Percentiles rank a stretch among this genome's conserved stretches.
phyloP scores from a whole-genome alignment of 1,140 invertebrate genomes.

The Alviniconcha marisindica region DNA sequence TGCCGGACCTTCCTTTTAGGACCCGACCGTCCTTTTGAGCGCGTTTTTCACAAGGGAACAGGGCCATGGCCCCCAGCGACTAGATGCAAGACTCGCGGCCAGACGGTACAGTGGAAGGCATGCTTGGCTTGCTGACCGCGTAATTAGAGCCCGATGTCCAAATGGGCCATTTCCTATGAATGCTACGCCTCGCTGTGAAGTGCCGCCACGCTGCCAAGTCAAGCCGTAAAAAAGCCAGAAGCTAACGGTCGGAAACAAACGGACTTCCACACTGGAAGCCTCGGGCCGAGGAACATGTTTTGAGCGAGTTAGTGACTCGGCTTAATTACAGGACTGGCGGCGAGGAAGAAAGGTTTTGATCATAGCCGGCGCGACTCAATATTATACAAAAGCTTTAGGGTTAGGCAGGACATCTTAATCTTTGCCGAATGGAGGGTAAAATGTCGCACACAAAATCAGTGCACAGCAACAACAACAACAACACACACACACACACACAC shows the following conservation, averaged over 20 bases:
- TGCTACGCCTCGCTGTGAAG: neutral
- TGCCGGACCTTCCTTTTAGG: too few species aligned
- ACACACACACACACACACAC: constrained; percentile 8
- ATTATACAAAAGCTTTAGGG: too few species aligned
- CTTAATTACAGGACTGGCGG: too few species aligned
- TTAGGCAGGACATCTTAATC: too few species aligned
- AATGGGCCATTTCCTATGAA: neutral
- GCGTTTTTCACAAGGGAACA: too few species aligned
- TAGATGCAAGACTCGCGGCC: too few species aligned
- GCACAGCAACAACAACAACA: neutral
- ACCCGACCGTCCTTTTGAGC: too few species aligned
- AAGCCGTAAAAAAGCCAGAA: neutral
- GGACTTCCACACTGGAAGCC: neutral
- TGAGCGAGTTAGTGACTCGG: too few species aligned
- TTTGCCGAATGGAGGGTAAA: neutral
- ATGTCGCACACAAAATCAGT: neutral
- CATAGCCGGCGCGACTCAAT: too few species aligned
- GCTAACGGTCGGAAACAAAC: neutral
- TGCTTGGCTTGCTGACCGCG: constrained; percentile 16
- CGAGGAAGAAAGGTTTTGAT: too few species aligned
- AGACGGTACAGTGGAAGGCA: neutral
- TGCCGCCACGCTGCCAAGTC: neutral
- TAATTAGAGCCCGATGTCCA: constrained; percentile 13
- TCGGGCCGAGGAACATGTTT: too few species aligned
- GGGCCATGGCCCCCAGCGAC: too few species aligned